phyloP scores from a whole-genome alignment of 2,888 invertebrate species.

The Amphipyra berbera region DNA sequence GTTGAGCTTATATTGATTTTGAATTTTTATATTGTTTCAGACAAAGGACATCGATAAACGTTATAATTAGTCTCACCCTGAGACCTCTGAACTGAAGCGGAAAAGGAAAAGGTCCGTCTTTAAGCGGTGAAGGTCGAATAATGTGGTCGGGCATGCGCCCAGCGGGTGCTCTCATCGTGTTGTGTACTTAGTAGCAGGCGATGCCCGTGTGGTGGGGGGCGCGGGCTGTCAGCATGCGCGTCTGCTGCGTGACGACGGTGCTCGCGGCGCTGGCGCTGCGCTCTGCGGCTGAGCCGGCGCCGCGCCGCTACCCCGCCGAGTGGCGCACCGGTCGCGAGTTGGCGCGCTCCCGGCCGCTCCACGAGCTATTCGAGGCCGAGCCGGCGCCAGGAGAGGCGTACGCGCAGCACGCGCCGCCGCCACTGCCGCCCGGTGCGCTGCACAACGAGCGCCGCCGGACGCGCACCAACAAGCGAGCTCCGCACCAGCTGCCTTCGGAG shows the following conservation, averaged over 20 bases:
- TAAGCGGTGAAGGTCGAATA: conserved; percentile 71
- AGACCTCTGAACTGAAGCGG: conserved; percentile 61
- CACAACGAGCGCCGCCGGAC: conserved; percentile 79
- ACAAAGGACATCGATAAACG: conserved; percentile 26
- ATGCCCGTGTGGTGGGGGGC: conserved; percentile 81
- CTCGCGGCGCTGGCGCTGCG: conserved; percentile 84
- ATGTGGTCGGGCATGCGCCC: conserved; percentile 86
- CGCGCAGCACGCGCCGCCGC: too few relatives aligned
- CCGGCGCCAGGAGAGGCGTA: conserved; percentile 62
- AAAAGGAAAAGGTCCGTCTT: conserved; percentile 60
- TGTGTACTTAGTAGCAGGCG: conserved; percentile 83
- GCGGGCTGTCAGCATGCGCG: conserved; percentile 82
- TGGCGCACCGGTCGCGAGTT: conserved; percentile 77
- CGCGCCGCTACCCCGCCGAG: conserved; percentile 79
- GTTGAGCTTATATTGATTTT: not conserved
- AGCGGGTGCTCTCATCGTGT: conserved; percentile 74
- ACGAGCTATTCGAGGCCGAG: conserved; percentile 83
- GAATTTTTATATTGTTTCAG: conserved; percentile 67
- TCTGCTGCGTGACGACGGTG: conserved; percentile 82
- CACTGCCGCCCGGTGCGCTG: conserved; percentile 72
- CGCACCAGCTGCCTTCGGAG: conserved; percentile 86
- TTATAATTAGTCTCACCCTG: conserved; percentile 25
- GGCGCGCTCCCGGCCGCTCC: conserved; percentile 77
- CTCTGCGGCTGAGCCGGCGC: conserved; percentile 79
- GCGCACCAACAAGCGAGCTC: conserved; percentile 78